These are phyloP conservation scores for Sminthurinus aureus DNA, from an alignment of 2,888 invertebrate genomes.

Conservation along the genomic window DNA sequence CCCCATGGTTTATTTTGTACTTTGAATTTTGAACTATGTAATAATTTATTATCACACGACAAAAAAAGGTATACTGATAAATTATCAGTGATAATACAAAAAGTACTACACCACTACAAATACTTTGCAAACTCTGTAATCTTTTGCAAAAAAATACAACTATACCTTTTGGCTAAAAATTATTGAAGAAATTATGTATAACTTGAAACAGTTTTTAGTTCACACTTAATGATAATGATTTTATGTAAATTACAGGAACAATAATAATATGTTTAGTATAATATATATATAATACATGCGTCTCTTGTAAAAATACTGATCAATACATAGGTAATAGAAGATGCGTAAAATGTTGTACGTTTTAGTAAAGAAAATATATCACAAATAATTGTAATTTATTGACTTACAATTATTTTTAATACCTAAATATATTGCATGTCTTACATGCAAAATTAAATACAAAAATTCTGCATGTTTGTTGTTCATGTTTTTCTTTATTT, in stretches of 20 bases:
- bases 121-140: background rate
- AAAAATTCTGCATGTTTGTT: too few relatives aligned
- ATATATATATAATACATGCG: background rate
- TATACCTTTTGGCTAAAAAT: background rate
- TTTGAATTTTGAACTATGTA: background rate
- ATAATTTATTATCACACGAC: background rate
- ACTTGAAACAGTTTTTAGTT: background rate
- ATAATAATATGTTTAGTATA: background rate
- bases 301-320: background rate
- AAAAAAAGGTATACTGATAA: background rate
- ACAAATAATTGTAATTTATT: too few relatives aligned
- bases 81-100: background rate
- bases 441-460: too few relatives aligned
- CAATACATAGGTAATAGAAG: background rate
- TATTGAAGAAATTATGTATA: background rate
- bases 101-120: background rate
- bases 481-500: too few relatives aligned
- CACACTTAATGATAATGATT: background rate
- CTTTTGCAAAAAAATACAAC: background rate
- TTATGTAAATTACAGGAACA: background rate
- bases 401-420: too few relatives aligned
- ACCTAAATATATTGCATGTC: too few relatives aligned
- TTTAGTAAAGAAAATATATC: too few relatives aligned
- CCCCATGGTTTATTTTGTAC: background rate
- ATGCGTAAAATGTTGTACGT: too few relatives aligned